phyloP scores from a whole-genome alignment of 2,888 invertebrate genomes.

The Amorpha juglandis region DNA sequence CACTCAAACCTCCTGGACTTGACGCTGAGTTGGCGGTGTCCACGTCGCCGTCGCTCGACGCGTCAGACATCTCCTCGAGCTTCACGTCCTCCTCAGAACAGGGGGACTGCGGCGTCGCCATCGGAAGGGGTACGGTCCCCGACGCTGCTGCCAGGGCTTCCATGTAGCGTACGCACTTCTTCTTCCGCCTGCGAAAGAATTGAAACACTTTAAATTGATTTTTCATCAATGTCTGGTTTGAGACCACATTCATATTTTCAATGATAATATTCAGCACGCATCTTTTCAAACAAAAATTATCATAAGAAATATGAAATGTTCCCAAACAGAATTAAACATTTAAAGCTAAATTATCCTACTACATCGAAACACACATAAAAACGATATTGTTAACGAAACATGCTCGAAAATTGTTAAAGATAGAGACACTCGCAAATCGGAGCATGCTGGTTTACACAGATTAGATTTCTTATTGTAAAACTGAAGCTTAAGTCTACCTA shows the following conservation, averaged over 20 bases:
- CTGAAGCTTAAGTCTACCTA: conserved; percentile 17
- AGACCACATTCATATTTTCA: neutral
- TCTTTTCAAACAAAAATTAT: neutral
- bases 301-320: neutral
- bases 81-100: conserved; percentile 90
- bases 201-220: neutral
- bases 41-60: conserved; percentile 83
- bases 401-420: conserved; percentile 42
- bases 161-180: conserved; percentile 98
- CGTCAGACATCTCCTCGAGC: conserved; percentile 87
- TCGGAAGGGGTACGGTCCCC: conserved; percentile 89
- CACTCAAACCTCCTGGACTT: conserved; percentile 79
- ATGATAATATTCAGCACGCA: no score
- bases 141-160: conserved; percentile 89
- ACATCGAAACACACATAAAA: conserved; percentile 36
- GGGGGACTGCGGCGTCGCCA: conserved; percentile 91
- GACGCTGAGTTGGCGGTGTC: conserved; percentile 81
- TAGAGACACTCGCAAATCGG: conserved; percentile 25
- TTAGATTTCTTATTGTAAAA: conserved; percentile 4
- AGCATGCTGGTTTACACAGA: conserved; percentile 18
- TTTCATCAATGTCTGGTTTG: neutral
- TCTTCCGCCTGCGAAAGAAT: conserved; percentile 92
- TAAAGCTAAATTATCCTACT: conserved; percentile 37
- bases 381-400: conserved; percentile 37
- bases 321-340: conserved; percentile 24